Percentiles rank a stretch among this genome's conserved stretches.
phyloP scores from a whole-genome alignment of 2,113 vertebrate species.

The Sturnira hondurensis region DNA sequence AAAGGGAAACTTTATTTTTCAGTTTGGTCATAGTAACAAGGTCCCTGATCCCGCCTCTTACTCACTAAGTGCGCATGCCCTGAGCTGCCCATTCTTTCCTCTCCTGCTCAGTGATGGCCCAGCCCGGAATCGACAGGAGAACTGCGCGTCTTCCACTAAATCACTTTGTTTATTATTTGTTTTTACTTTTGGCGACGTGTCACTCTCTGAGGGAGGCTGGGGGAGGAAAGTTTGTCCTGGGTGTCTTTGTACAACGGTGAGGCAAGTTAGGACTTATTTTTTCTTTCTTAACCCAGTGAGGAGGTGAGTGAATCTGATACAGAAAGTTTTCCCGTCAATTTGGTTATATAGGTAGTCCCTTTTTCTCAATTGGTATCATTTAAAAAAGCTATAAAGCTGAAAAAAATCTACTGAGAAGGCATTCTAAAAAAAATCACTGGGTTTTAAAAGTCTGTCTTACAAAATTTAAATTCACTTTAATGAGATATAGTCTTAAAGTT shows the following conservation, averaged over 20 bases:
- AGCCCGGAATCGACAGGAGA: background rate
- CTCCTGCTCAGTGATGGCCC: background rate
- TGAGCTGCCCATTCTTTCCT: background rate
- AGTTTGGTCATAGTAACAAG: background rate
- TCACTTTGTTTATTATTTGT: background rate
- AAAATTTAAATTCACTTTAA: constrained; percentile 37
- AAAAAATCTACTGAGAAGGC: background rate
- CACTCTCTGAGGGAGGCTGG: rapidly evolving
- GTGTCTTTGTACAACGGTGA: background rate
- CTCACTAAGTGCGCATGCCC: background rate
- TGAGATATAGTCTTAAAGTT: constrained; percentile 44
- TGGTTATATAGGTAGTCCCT: background rate
- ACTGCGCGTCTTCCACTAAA: background rate
- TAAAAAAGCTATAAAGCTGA: constrained; percentile 66
- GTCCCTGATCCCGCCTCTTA: background rate
- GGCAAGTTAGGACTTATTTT: background rate
- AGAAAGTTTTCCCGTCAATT: constrained; percentile 26
- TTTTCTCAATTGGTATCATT: constrained; percentile 20
- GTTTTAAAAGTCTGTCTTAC: background rate
- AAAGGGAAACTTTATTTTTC: background rate
- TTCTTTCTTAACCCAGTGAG: background rate
- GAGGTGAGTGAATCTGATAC: constrained; percentile 4
- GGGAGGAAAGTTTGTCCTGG: background rate
- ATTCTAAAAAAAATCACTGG: background rate
- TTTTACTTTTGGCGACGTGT: background rate